phyloP scores from a whole-genome alignment of 1,140 invertebrate species.

The Ceratina australensis region DNA sequence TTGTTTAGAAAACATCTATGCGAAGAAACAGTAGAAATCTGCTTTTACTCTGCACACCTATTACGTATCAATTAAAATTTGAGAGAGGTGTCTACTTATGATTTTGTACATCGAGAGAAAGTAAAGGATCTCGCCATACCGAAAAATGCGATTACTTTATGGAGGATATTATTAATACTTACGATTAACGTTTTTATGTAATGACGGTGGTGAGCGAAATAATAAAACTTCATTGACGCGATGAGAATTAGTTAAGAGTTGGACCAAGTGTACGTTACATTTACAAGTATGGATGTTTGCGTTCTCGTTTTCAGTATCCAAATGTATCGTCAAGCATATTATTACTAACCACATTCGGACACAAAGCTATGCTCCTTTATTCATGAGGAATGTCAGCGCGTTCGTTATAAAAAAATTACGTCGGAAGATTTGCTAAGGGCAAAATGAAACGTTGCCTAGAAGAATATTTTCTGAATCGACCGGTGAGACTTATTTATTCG shows the following conservation, averaged over 20 bases:
- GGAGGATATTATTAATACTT: not conserved
- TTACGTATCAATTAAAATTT: not conserved
- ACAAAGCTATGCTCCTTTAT: conserved; percentile 13
- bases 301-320: conserved; percentile 2
- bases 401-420: conserved; percentile 20
- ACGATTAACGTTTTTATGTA: conserved; percentile 11
- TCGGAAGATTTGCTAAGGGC: conserved; percentile 26
- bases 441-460: conserved; percentile 36
- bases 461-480: conserved; percentile 24
- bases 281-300: not conserved
- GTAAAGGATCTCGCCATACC: conserved; percentile 27
- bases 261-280: not conserved
- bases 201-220: not conserved
- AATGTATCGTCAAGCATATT: not conserved
- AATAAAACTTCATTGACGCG: conserved; percentile 13
- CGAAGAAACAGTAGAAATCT: not conserved
- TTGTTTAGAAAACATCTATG: not conserved
- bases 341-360: conserved; percentile 13
- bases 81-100: not conserved
- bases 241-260: not conserved
- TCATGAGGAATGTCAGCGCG: conserved; percentile 29
- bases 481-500: not conserved
- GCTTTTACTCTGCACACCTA: not conserved
- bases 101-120: not conserved
- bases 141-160: conserved; percentile 17